Conservation (phyloP, 1,140 invertebrate species). For the Drosophila subobscura region DNA sequence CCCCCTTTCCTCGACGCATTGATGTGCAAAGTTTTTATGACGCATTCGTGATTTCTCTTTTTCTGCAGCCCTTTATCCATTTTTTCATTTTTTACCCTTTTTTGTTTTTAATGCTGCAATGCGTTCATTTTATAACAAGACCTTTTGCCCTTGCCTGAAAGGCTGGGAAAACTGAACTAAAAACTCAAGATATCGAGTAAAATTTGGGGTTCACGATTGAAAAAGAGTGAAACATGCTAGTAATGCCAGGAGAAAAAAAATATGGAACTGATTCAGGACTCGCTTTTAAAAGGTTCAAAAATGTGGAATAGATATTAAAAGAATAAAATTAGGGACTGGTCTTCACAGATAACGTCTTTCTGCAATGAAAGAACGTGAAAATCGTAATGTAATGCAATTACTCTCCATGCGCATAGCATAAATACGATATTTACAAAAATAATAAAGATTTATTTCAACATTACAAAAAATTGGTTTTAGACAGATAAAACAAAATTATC, state of each 20-base stretch:
- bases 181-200: conserved; percentile 18
- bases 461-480: too few relatives aligned
- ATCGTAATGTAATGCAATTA: too few relatives aligned
- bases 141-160: conserved; percentile 70
- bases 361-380: too few relatives aligned
- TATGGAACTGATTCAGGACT: neutral
- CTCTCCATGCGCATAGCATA: too few relatives aligned
- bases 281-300: too few relatives aligned
- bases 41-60: conserved; percentile 73
- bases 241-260: neutral
- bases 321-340: too few relatives aligned
- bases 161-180: conserved; percentile 40
- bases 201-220: conserved; percentile 25
- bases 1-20: conserved; percentile 28
- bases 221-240: conserved; percentile 11
- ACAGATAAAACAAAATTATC: neutral
- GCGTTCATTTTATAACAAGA: conserved; percentile 65
- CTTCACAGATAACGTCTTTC: too few relatives aligned
- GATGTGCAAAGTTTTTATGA: conserved; percentile 79
- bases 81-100: conserved; percentile 24
- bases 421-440: neutral
- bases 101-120: conserved; percentile 65
- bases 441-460: too few relatives aligned
- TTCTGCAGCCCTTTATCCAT: conserved; percentile 32
- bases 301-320: too few relatives aligned